These are phyloP conservation scores for Monochamus alternatus DNA, from an alignment of 2,888 invertebrate species.

Conservation along the genomic window DNA sequence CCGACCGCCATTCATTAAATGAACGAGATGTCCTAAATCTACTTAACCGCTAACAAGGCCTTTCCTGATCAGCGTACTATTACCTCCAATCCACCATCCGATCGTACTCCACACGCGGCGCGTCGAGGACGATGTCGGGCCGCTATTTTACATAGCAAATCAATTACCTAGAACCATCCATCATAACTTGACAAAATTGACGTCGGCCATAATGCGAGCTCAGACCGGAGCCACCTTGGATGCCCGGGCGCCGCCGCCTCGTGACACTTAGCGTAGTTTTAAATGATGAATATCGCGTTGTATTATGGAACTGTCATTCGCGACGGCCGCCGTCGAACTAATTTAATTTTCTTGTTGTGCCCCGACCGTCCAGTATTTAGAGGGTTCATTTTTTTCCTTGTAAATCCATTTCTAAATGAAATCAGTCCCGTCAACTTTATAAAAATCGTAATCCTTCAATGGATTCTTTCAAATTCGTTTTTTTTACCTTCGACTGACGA, in stretches of 20 bases:
- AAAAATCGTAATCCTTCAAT: no score
- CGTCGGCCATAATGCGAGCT: slow-evolving; percentile 42
- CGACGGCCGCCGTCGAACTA: slow-evolving; percentile 6
- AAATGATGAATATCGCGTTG: slow-evolving; percentile 40
- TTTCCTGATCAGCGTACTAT: slow-evolving; percentile 10
- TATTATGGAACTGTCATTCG: slow-evolving; percentile 34
- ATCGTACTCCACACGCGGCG: neutral
- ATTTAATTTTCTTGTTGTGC: slow-evolving; percentile 19
- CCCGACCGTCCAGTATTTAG: neutral
- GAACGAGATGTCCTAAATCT: slow-evolving; percentile 3
- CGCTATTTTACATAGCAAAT: slow-evolving; percentile 56
- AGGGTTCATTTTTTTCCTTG: neutral
- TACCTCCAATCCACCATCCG: slow-evolving; percentile 16
- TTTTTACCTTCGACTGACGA: no score
- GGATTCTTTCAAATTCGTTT: no score
- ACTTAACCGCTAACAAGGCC: slow-evolving; percentile 11
- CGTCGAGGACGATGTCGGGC: slow-evolving; percentile 26
- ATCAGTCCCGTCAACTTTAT: no score
- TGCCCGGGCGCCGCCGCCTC: neutral
- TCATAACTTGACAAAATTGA: slow-evolving; percentile 49
- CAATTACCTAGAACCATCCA: slow-evolving; percentile 55
- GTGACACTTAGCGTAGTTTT: slow-evolving; percentile 19
- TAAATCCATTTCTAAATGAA: neutral
- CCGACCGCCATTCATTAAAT: neutral
- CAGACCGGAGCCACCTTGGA: slow-evolving; percentile 17